phyloP scores from a whole-genome alignment of 2,113 vertebrate species.

The Salvator merianae region DNA sequence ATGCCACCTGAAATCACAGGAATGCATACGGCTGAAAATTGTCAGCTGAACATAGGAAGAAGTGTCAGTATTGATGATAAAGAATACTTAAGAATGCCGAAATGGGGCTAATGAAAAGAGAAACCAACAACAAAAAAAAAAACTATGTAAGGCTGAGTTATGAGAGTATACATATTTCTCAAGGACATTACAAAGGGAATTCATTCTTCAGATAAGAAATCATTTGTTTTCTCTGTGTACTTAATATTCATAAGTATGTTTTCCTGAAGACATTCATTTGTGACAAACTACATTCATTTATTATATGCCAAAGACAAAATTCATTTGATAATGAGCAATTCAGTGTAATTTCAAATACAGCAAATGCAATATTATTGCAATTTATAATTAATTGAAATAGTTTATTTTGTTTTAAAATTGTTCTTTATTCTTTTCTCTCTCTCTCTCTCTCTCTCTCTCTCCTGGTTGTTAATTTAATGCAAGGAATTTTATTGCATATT shows the following conservation, averaged over 20 bases:
- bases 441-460: neutral
- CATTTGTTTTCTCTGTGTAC: neutral
- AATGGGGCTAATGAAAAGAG: neutral
- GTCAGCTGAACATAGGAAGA: neutral
- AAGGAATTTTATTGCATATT: constrained; percentile 39
- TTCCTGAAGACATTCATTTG: constrained; percentile 3
- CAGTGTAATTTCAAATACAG: constrained; percentile 18
- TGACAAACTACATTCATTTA: constrained; percentile 11
- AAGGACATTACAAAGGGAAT: constrained; percentile 29
- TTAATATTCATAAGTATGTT: constrained; percentile 27
- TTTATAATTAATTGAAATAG: constrained; percentile 14
- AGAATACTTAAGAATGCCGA: neutral
- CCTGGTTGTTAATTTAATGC: constrained; percentile 33
- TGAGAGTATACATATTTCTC: fast-evolving
- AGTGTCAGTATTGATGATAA: neutral
- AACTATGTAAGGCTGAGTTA: neutral
- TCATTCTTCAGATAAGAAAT: constrained; percentile 27
- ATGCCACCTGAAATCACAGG: neutral
- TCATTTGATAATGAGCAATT: constrained; percentile 22
- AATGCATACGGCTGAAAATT: neutral
- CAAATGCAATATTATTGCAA: constrained; percentile 20
- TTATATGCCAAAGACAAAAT: neutral
- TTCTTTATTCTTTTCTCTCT: constrained; percentile 23
- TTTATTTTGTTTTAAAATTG: constrained; percentile 33
- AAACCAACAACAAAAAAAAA: neutral